phyloP scores from a whole-genome alignment of 2,888 invertebrate genomes.

The Kuschelorhynchus macadamiae region DNA sequence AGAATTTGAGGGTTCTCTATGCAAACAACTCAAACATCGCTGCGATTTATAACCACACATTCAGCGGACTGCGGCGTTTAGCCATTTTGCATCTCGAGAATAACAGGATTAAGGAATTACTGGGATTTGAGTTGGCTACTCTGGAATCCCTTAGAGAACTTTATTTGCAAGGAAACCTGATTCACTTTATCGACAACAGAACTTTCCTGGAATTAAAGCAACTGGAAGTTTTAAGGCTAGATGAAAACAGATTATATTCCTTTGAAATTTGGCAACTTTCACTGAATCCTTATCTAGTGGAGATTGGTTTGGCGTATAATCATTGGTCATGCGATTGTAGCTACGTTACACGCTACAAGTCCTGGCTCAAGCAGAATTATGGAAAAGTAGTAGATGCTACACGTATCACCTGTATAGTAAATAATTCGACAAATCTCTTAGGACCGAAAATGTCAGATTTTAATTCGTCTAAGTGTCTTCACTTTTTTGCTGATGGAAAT shows the following conservation, averaged over 20 bases:
- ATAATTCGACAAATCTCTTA: slow-evolving; percentile 79
- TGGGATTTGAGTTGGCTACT: slow-evolving; percentile 87
- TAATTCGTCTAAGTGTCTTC: slow-evolving; percentile 81
- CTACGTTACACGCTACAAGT: slow-evolving; percentile 84
- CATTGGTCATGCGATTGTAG: slow-evolving; percentile 94
- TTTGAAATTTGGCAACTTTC: slow-evolving; percentile 91
- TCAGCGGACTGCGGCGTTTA: slow-evolving; percentile 87
- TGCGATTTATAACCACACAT: slow-evolving; percentile 89
- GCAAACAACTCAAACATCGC: slow-evolving; percentile 91
- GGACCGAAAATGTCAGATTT: slow-evolving; percentile 83
- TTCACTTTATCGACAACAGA: slow-evolving; percentile 86
- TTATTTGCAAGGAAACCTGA: slow-evolving; percentile 88
- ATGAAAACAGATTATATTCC: slow-evolving; percentile 85
- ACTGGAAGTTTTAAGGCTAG: slow-evolving; percentile 87
- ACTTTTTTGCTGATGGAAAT: slow-evolving; percentile 79
- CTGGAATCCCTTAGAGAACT: slow-evolving; percentile 87
- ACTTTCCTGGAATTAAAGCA: slow-evolving; percentile 86
- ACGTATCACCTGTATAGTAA: slow-evolving; percentile 82
- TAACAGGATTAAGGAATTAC: slow-evolving; percentile 83
- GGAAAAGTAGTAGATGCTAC: slow-evolving; percentile 86
- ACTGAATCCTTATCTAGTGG: slow-evolving; percentile 88
- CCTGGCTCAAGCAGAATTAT: slow-evolving; percentile 83
- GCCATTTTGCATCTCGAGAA: slow-evolving; percentile 88
- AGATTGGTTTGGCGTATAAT: slow-evolving; percentile 86
- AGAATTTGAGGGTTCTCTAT: slow-evolving; percentile 88